phyloP scores from a whole-genome alignment of 2,797 vertebrate species.

The Sebastiscus albofasciatus region DNA sequence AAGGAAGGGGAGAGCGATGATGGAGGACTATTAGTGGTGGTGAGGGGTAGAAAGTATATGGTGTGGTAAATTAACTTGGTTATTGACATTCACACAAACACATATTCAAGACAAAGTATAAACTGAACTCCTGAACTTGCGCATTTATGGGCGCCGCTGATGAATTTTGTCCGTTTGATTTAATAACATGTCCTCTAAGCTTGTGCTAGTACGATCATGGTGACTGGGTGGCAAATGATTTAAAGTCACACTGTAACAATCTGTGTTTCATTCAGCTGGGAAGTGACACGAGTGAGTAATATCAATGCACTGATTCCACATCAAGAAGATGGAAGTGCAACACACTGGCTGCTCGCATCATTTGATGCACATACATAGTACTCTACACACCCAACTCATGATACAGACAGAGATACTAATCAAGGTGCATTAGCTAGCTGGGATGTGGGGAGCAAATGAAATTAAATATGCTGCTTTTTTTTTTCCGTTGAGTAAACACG shows the following conservation, averaged over 20 bases:
- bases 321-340: not conserved
- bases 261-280: not conserved
- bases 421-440: not conserved
- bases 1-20: conserved; percentile 40
- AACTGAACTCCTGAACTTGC: conserved; percentile 8
- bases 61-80: conserved; percentile 73
- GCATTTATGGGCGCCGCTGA: conserved; percentile 3
- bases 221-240: not conserved
- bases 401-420: not conserved
- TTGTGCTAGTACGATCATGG: not conserved
- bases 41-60: conserved; percentile 53
- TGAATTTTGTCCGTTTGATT: conserved; percentile 7
- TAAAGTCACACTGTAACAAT: not conserved
- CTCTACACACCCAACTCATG: not conserved
- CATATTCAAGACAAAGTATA: conserved; percentile 5
- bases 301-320: not conserved
- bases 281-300: not conserved
- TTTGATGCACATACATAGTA: not conserved
- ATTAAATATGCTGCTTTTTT: not conserved
- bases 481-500: not conserved
- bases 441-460: not conserved
- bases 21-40: conserved; percentile 65
- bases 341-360: not conserved
- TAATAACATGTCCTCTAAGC: not conserved
- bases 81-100: conserved; percentile 53